Conservation (phyloP, 1,140 invertebrate species). For the Plectrocnemia conspersa region DNA sequence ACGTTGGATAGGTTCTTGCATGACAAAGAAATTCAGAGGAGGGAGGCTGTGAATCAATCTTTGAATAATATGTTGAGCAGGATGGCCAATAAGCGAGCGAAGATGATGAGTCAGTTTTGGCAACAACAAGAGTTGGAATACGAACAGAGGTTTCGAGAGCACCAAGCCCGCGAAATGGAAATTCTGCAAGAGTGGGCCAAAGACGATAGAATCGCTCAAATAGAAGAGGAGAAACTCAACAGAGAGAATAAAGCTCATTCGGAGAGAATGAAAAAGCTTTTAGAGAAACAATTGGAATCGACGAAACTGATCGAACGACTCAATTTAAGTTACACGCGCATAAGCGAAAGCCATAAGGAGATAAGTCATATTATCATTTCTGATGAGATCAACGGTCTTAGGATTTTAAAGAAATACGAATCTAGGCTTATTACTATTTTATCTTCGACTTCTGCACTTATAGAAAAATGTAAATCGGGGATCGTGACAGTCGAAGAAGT, state of each 20-base stretch:
- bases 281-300: constrained; percentile 47
- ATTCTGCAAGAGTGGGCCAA: constrained; percentile 42
- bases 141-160: constrained; percentile 40
- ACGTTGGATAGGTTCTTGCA: constrained; percentile 44
- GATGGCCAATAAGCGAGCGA: constrained; percentile 42
- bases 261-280: constrained; percentile 47
- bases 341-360: constrained; percentile 44
- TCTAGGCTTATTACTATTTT: constrained; percentile 39
- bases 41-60: constrained; percentile 39
- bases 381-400: constrained; percentile 38
- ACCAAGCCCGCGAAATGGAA: constrained; percentile 42
- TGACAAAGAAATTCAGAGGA: constrained; percentile 41
- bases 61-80: constrained; percentile 43
- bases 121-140: constrained; percentile 45
- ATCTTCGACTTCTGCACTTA: constrained; percentile 48
- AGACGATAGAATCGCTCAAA: constrained; percentile 44
- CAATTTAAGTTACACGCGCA: constrained; percentile 44
- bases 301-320: constrained; percentile 42
- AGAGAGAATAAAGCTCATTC: constrained; percentile 44
- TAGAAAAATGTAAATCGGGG: constrained; percentile 50
- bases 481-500: constrained; percentile 51
- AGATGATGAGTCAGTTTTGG: constrained; percentile 41
- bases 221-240: constrained; percentile 43
- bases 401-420: constrained; percentile 41
- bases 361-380: constrained; percentile 40